These are phyloP conservation scores for Drosophila mettleri DNA, from an alignment of 2,888 invertebrate species.

Conservation along the genomic window DNA sequence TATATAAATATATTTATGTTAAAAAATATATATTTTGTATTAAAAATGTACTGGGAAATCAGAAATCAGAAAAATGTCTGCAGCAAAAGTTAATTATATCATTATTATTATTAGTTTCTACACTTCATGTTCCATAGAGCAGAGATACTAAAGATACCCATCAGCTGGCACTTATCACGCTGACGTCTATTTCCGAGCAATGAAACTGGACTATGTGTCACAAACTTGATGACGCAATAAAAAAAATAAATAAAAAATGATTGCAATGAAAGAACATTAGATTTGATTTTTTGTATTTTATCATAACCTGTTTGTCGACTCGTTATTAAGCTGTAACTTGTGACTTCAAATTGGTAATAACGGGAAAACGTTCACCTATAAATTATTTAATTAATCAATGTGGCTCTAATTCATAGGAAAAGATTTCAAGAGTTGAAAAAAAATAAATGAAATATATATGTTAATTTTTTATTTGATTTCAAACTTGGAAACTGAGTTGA, in stretches of 20 bases:
- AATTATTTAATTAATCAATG: conserved; percentile 5
- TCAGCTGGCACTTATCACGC: neutral
- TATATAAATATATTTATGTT: neutral
- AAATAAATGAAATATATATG: neutral
- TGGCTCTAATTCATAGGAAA: neutral
- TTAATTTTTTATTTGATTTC: neutral
- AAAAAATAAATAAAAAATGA: conserved; percentile 12
- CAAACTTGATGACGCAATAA: conserved; percentile 41
- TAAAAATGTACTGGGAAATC: neutral
- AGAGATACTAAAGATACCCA: neutral
- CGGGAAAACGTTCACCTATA: neutral
- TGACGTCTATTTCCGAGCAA: conserved; percentile 6
- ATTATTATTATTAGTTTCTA: conserved; percentile 1
- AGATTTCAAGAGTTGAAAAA: neutral
- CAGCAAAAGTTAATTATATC: neutral
- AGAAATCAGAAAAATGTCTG: neutral
- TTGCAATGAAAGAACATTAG: conserved; percentile 8
- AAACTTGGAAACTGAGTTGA: neutral
- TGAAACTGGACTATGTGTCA: conserved; percentile 28
- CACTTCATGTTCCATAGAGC: neutral
- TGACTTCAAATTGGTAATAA: conserved; percentile 13
- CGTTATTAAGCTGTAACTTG: conserved; percentile 24
- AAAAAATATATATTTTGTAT: neutral
- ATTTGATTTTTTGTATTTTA: neutral
- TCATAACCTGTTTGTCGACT: conserved; percentile 37